Base-by-base conservation (phyloP, 1,140 invertebrate genomes). In the Magallana gigas region DNA sequence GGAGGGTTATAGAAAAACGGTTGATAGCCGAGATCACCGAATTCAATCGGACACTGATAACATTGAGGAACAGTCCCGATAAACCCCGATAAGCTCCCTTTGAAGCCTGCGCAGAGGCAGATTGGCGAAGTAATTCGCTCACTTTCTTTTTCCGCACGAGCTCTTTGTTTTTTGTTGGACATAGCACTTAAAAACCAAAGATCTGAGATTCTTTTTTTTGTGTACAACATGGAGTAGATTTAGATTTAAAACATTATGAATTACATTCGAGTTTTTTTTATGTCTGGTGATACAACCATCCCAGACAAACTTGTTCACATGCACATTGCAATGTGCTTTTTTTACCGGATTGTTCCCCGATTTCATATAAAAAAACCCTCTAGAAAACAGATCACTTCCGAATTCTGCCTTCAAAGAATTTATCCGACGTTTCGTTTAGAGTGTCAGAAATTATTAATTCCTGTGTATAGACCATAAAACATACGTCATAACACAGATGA, bases 131-230 rank as follows among this genome's bases (percentile, higher is more conserved):
- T 76, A 76, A 76, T 76, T 76, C 68, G 68, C 68, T 76, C 68
- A 76, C 68, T 76, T 76, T 76, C 68, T 76, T 76, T 76, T 76
- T 76, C 68, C 68, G 68, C 68, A 76, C 68, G 68, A 76, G 68
- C 68, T 76, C 68, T 76, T 76, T 76, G 68, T 29, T 76, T 76
- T 76, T 76, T 76, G 68, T 76, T 29, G 18, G 68, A 76, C 68
- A 62, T 62, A 76, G 68, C 68, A 76, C 68, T 76, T 76, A 29
- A 76, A 71, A 76, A 76, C 68, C 68, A 76, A 76, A 29, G 23
- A 36, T 76, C 23, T 29, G 36, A 76, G 68, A 76, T 76, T 76
- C 23, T 11, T 76, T 76, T 8, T 76, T 76, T 76, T 12, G 68
- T 76, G 23, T 76, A 29, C 23, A 76, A 76, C 68, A 76, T 76